Evolutionary conservation across 23 tunicate species (phyloP).

Genomic region (Trididemnum nubilum): DNA sequence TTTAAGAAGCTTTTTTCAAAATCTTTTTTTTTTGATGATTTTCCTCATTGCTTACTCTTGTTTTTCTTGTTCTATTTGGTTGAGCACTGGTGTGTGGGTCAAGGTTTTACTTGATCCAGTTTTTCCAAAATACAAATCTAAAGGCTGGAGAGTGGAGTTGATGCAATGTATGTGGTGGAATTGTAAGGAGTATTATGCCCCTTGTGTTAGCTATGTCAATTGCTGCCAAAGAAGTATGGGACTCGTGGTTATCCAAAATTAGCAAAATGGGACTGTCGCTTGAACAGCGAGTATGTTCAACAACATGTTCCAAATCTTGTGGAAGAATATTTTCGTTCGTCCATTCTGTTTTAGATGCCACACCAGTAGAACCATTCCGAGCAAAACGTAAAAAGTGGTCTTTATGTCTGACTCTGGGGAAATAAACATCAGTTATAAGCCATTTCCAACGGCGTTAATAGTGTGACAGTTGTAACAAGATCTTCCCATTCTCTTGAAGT

Average conservation of each 20-base stretch:
- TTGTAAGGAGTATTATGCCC: background rate
- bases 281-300: background rate
- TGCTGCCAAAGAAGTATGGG: background rate
- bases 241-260: too few species aligned
- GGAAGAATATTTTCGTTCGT: background rate
- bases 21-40: background rate
- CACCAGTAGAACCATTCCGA: background rate
- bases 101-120: background rate
- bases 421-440: background rate
- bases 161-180: background rate
- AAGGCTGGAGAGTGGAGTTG: slow-evolving; percentile 9
- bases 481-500: too few species aligned
- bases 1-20: background rate
- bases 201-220: background rate
- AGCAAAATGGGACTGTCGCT: background rate
- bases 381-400: background rate
- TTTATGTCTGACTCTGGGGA: background rate
- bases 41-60: background rate
- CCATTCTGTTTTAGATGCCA: background rate
- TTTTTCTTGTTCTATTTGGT: background rate
- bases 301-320: background rate
- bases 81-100: slow-evolving; percentile 14
- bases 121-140: background rate
- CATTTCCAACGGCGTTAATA: background rate
- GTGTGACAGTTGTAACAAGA: background rate